A percentile compares a stretch with the other conserved stretches of the same genome.
phyloP scores from a whole-genome alignment of 2,113 vertebrate species.

The Grantiella picta region DNA sequence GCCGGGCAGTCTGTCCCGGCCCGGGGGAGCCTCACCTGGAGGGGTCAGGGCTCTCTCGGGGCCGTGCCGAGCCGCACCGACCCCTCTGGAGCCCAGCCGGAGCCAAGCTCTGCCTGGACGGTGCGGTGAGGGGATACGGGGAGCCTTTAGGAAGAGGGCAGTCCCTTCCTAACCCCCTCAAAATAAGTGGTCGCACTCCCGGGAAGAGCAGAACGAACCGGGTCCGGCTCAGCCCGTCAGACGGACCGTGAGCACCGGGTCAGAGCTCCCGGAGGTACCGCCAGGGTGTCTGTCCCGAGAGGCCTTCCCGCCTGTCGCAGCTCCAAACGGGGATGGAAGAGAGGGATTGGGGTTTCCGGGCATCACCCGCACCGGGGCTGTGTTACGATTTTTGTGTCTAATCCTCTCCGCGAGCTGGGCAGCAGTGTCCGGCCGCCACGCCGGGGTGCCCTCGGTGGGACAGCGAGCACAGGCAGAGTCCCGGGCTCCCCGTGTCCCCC shows the following conservation, averaged over 20 bases:
- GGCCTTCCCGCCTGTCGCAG: neutral
- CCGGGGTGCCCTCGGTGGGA: neutral
- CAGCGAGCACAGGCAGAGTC: neutral
- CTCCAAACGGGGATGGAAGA: neutral
- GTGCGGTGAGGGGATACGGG: neutral
- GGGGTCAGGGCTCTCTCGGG: neutral
- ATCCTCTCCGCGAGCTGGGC: neutral
- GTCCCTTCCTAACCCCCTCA: neutral
- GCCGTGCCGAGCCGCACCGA: neutral
- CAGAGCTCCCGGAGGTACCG: neutral
- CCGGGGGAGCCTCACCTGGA: conserved; percentile 50
- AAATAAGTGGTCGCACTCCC: rapidly evolving
- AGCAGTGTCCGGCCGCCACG: neutral
- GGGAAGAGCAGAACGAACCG: neutral
- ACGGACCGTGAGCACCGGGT: neutral
- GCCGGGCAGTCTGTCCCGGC: conserved; percentile 60
- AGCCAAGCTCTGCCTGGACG: neutral
- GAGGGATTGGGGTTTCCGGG: too few relatives aligned
- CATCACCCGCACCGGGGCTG: neutral
- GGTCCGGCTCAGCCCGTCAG: neutral
- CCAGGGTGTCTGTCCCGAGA: neutral
- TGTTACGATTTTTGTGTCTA: rapidly evolving
- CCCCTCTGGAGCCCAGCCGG: neutral
- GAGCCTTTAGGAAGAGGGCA: too few relatives aligned
- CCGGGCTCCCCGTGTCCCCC: neutral